These are phyloP conservation scores for Cydia strobilella DNA, from an alignment of 1,140 invertebrate genomes.

Conservation along the genomic window DNA sequence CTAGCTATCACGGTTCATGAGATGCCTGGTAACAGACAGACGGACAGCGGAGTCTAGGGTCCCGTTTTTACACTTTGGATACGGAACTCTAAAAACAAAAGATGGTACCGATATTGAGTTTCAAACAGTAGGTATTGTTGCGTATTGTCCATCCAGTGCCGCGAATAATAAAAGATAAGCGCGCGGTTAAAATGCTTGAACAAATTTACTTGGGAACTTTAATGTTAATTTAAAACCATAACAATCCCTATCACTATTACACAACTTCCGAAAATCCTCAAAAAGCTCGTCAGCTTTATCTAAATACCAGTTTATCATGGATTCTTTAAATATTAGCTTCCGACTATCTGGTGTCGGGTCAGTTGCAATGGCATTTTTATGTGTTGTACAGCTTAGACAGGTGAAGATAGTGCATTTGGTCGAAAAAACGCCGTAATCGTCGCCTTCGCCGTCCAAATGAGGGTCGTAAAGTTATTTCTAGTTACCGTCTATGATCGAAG, in stretches of 20 bases:
- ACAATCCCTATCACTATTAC: not conserved
- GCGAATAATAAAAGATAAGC: no score
- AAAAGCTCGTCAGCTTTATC: conserved; percentile 44
- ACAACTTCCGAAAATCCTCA: conserved; percentile 6
- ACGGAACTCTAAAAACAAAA: no score
- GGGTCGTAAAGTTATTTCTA: not conserved
- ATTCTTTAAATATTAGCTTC: conserved; percentile 72
- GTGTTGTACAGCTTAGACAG: conserved; percentile 10
- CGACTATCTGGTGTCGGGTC: conserved; percentile 48
- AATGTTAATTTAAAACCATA: not conserved
- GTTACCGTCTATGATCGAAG: not conserved
- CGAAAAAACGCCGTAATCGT: not conserved
- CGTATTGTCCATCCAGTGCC: no score
- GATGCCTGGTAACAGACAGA: no score
- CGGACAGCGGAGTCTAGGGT: no score
- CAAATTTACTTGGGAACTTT: no score
- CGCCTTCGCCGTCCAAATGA: no score
- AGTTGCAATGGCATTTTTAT: conserved; percentile 45
- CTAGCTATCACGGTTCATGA: no score
- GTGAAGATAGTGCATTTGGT: not conserved
- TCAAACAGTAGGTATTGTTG: no score
- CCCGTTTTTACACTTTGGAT: no score
- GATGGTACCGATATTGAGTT: no score
- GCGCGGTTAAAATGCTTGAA: no score
- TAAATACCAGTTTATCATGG: conserved; percentile 56